Base-by-base conservation (phyloP, 1,140 invertebrate genomes). In the Drosophila kanapiae region DNA sequence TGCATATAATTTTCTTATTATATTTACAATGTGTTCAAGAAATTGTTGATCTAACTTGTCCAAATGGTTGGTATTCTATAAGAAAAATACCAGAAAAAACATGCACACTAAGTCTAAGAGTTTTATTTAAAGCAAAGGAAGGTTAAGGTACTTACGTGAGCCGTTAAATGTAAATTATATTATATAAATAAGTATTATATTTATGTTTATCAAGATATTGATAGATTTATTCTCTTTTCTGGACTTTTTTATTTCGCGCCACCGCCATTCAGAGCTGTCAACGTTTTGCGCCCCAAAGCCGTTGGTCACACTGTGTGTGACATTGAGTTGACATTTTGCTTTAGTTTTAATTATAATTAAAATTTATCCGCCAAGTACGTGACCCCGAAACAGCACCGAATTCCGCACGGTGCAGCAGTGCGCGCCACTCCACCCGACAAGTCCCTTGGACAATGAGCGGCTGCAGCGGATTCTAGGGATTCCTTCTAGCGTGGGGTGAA, bases 281-380 rank as follows among this genome's bases (percentile, higher is more conserved):
- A 35, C 27, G 13, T 49, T 37, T 38, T n/a, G 3, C 29, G n/a
- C 6, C 11, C 11, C 38, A 62, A 33, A 38, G 8, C 0, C 48
- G 16, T 18, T 69, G 68, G 68, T 57, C 51, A 71, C 68, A 71
- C 68, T 71, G 42, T 6, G 63, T 33, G 45, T 75, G 71, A 75
- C 71, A 75, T 75, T 75, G 71, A 75, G 71, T 75, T 75, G 71
- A 75, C 71, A 56, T 75, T 75, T 74, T 75, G 70, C 38, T 49
- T 74, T 53, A 60, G 33, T 57, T 69, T 75, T 75, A 75, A 75
- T 75, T 63, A 63, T 35, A 59, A 72, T 72, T 31, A 71, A 63
- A 67, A 69, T 56, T 74, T 74, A 60, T 47, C 23, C 69, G 68
- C 67, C 70, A 60, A 72, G 58, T 29, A 72, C 72, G 45, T 40